Percentiles rank a stretch among this genome's conserved stretches.
These are phyloP conservation scores for Agrotis ipsilon DNA, from an alignment of 2,888 invertebrate species.

Conservation along the genomic window DNA sequence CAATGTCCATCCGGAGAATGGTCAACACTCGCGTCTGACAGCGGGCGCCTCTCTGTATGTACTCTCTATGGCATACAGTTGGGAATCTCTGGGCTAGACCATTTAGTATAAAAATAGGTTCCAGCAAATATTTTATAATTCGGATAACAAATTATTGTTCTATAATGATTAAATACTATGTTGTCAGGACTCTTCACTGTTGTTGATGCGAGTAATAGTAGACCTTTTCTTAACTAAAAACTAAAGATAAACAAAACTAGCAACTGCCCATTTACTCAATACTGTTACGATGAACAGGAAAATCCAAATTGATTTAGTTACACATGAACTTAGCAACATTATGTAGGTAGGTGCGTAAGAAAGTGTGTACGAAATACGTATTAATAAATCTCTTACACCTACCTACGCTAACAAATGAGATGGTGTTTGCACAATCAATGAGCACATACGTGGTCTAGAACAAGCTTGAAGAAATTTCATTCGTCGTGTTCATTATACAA, in stretches of 20 bases:
- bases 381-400: slow-evolving; percentile 26
- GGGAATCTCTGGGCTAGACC: no score
- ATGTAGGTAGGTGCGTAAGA: slow-evolving; percentile 21
- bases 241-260: no score
- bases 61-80: no score
- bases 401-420: slow-evolving; percentile 38
- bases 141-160: no score
- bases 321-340: slow-evolving; percentile 9
- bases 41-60: no score
- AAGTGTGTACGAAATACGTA: slow-evolving; percentile 28
- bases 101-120: no score
- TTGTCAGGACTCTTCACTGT: neutral
- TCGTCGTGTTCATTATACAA: slow-evolving; percentile 27
- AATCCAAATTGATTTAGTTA: slow-evolving; percentile 22
- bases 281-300: neutral
- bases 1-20: no score
- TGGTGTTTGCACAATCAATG: slow-evolving; percentile 30
- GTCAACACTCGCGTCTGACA: no score
- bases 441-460: slow-evolving; percentile 19
- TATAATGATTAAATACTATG: neutral
- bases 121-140: no score
- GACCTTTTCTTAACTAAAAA: neutral
- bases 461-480: slow-evolving; percentile 24
- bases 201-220: neutral
- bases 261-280: neutral